Evolutionary conservation across 35 echinoderm and acorn worm species (phyloP).

Genomic region (Diadema setosum): DNA sequence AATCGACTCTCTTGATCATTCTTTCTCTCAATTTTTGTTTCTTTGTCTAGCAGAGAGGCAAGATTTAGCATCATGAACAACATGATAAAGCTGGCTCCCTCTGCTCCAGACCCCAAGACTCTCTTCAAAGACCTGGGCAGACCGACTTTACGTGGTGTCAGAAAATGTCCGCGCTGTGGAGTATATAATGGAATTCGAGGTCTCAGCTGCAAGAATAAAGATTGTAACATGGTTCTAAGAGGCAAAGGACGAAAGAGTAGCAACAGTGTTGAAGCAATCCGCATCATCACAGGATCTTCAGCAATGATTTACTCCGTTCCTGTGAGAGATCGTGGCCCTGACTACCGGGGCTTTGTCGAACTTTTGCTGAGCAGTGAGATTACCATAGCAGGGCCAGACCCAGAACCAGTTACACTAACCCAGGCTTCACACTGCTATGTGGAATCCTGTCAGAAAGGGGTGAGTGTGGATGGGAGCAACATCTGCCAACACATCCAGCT

Average conservation of each 20-base stretch:
- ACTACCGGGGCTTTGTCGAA: slow-evolving; percentile 90
- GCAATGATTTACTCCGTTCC: slow-evolving; percentile 87
- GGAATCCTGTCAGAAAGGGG: slow-evolving; percentile 68
- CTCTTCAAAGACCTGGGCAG: slow-evolving; percentile 90
- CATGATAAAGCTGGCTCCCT: neutral
- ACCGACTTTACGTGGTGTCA: slow-evolving; percentile 87
- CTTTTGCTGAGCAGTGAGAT: slow-evolving; percentile 64
- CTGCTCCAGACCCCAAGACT: slow-evolving; percentile 30
- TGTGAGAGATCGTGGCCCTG: slow-evolving; percentile 87
- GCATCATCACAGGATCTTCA: slow-evolving; percentile 94
- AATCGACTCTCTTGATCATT: too few species aligned
- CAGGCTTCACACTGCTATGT: slow-evolving; percentile 77
- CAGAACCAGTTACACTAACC: neutral
- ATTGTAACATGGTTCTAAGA: slow-evolving; percentile 86
- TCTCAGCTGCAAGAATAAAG: slow-evolving; percentile 96
- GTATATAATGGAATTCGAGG: slow-evolving; percentile 91
- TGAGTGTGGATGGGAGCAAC: neutral
- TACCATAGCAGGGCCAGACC: slow-evolving; percentile 16
- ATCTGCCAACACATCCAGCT: slow-evolving; percentile 76
- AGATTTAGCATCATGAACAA: neutral
- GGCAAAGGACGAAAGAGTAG: slow-evolving; percentile 70
- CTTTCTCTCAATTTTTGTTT: neutral
- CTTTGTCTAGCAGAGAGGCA: too few species aligned
- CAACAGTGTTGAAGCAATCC: slow-evolving; percentile 91
- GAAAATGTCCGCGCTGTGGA: slow-evolving; percentile 95